A percentile compares a stretch with the other conserved stretches of the same genome.
phyloP scores from a whole-genome alignment of 2,888 invertebrate species.

The Abscondita cerata region DNA sequence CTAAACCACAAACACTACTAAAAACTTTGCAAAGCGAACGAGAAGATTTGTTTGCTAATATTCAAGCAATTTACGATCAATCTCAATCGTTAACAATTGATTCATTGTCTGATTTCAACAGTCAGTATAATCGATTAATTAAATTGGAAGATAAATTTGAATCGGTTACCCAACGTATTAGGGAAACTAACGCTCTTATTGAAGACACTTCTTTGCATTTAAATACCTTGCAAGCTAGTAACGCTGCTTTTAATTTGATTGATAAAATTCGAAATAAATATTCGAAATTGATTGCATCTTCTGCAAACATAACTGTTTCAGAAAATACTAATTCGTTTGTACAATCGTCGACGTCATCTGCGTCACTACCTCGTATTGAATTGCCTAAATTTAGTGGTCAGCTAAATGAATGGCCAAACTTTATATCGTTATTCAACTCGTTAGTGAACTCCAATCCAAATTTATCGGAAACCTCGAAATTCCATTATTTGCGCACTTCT shows the following conservation, averaged over 20 bases:
- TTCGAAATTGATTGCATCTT: neutral
- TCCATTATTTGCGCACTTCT: constrained; percentile 1
- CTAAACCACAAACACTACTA: too few species aligned
- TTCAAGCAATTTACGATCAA: too few species aligned
- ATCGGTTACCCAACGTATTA: neutral
- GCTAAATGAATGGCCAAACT: neutral
- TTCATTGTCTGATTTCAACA: too few species aligned
- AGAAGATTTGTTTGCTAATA: too few species aligned
- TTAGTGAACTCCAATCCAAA: neutral
- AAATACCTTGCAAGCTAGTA: neutral
- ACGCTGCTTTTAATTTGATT: neutral
- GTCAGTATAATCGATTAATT: too few species aligned
- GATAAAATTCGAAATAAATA: too few species aligned
- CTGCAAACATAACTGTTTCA: neutral
- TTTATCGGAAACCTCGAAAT: too few species aligned
- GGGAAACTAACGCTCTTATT: neutral
- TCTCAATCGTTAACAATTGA: neutral
- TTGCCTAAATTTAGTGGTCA: neutral
- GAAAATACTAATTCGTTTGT: neutral
- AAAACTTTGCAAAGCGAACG: too few species aligned
- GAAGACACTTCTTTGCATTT: neutral
- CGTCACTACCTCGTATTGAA: neutral
- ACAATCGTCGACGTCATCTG: neutral
- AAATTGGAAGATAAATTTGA: neutral
- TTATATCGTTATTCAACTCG: neutral